Evolutionary conservation across 2,797 vertebrate species (phyloP), one percentile per base, ranked within the genome.

Genomic region (Esox masquinongy): DNA sequence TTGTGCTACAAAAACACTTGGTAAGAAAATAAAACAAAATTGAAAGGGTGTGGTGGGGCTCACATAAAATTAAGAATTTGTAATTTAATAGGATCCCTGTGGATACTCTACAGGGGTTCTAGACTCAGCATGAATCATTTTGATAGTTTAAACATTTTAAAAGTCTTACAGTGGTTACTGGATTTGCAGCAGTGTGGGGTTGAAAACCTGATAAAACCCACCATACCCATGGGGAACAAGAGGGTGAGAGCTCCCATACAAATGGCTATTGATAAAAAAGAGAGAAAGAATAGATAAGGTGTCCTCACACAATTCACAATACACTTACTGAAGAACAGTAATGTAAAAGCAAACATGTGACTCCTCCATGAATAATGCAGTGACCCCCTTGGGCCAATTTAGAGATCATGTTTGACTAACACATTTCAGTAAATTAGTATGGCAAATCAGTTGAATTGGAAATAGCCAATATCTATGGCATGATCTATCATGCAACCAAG

Each of bases 101-200:
- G 24, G 19, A 29, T 5, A 8, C 22, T 5, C 11, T 64, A 19
- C 5, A 29, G 12, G 22, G 87, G 56, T 64, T 29, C 17, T 17
- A 66, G 39, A 66, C 80, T 81, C 84, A 79, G 81, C 80, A 53
- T 66, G 81, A 81, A 85, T 82, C 80, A 51, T 88, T 80, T 47
- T 82, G 87, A 85, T 88, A 83, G 82, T 88, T 90, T 82, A 86
- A 91, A 91, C 82, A 82, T 81, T 89, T 92, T 91, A 89, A 92
- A 93, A 89, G 86, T 89, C 88, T 89, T 91, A 90, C 84, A 91
- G 88, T 88, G 86, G 86, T 91, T 92, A 91, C 86, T 75, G 92
- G 91, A 91, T 93, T 92, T 93, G 91, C 84, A 85, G 90, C 87
- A 88, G 89, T 87, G 87, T 83, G 85, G 83, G 88, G 90, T 88